Conservation (phyloP, 2,888 invertebrate species). For the Chironomus tentans region DNA sequence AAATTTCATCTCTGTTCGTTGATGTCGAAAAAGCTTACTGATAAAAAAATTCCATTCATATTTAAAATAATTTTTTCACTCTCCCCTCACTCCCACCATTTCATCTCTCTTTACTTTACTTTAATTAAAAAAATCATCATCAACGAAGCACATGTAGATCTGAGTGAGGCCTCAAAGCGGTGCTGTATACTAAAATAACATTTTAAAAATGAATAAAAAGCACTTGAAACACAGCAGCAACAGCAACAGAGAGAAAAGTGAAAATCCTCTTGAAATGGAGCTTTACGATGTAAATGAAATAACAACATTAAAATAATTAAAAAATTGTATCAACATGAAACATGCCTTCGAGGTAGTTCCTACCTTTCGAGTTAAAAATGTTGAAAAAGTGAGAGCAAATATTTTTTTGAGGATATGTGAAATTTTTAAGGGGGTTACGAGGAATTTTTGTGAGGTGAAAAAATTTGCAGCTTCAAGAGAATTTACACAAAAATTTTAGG, state of each 20-base stretch:
- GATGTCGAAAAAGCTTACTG: not conserved
- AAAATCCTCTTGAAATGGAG: slow-evolving; percentile 5
- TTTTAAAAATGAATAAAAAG: slow-evolving; percentile 12
- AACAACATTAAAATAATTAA: slow-evolving; percentile 23
- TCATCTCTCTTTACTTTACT: not conserved
- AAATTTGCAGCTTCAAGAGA: no score
- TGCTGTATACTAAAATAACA: not conserved
- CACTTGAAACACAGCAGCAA: not conserved
- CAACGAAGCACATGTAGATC: not conserved
- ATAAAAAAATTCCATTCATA: no score
- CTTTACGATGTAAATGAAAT: slow-evolving; percentile 27
- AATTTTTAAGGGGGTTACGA: no score
- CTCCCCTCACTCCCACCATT: no score
- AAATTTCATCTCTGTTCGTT: not conserved
- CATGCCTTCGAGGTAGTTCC: not conserved
- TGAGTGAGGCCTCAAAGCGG: not conserved
- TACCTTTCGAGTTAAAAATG: not conserved
- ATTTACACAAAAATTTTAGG: no score
- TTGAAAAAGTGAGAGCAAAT: not conserved
- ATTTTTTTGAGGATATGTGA: no score
- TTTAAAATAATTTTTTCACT: no score
- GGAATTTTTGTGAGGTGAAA: no score
- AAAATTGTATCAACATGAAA: not conserved
- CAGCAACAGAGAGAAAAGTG: not conserved
- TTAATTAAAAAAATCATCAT: not conserved